Conservation (phyloP, 2,888 invertebrate species). For the Amiota minor region DNA sequence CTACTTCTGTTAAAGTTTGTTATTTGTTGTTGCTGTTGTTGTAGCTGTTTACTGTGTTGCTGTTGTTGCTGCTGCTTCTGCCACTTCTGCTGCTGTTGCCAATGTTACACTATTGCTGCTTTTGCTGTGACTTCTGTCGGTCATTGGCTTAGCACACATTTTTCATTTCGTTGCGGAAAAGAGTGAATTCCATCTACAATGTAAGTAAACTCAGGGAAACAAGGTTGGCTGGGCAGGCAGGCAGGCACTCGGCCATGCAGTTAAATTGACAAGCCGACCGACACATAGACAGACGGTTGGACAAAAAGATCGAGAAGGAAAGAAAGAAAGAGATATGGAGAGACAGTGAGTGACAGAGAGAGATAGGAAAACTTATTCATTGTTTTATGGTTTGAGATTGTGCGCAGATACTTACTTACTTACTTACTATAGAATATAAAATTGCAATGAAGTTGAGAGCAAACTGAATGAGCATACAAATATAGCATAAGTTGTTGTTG, state of each 20-base stretch:
- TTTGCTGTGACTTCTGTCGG: conserved; percentile 63
- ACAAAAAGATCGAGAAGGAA: conserved; percentile 13
- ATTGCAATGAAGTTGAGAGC: neutral
- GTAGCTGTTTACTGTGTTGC: conserved; percentile 32
- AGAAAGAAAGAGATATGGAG: conserved; percentile 13
- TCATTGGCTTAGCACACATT: conserved; percentile 74
- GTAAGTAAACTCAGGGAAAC: conserved; percentile 22
- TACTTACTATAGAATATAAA: neutral
- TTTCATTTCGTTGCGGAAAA: conserved; percentile 69
- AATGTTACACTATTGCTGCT: conserved; percentile 30
- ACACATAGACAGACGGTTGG: conserved; percentile 2
- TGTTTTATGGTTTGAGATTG: neutral
- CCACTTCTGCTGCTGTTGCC: conserved; percentile 20
- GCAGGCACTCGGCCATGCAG: neutral
- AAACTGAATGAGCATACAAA: neutral
- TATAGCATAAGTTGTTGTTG: neutral
- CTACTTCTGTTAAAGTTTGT: conserved; percentile 39
- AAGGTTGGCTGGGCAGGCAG: conserved; percentile 1
- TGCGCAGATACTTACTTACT: neutral
- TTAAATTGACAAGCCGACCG: neutral
- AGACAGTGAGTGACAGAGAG: neutral
- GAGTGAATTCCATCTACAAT: conserved; percentile 61
- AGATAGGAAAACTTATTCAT: neutral
- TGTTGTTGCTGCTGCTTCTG: conserved; percentile 43
- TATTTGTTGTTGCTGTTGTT: conserved; percentile 30